phyloP scores from a whole-genome alignment of 2,797 vertebrate species.

The Ceryle rudis region DNA sequence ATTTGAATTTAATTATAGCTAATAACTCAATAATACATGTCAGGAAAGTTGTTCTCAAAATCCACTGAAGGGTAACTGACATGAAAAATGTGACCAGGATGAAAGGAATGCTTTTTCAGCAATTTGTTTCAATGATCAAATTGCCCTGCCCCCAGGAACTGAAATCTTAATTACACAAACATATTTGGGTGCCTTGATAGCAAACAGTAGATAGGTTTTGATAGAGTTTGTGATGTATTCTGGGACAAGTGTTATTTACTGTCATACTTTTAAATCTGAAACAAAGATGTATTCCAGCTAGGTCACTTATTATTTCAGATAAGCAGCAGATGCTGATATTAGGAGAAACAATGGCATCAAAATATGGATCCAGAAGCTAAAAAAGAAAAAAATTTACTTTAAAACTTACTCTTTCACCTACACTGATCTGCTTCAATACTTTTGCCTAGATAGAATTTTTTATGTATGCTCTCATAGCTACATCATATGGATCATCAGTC shows the following conservation, averaged over 20 bases:
- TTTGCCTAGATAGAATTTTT: background rate
- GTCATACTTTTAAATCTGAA: background rate
- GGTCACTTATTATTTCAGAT: background rate
- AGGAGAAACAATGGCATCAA: background rate
- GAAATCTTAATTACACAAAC: background rate
- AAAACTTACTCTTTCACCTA: background rate
- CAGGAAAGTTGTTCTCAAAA: background rate
- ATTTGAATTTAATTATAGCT: background rate
- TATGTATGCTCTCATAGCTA: background rate
- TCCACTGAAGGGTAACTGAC: background rate
- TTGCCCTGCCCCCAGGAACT: background rate
- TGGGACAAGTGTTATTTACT: background rate
- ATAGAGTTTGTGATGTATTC: background rate
- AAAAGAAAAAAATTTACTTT: background rate
- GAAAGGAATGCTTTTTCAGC: background rate
- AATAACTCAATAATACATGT: background rate
- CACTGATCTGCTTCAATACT: background rate
- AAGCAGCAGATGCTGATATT: background rate
- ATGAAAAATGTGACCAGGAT: background rate
- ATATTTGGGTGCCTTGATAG: background rate
- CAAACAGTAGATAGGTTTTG: background rate
- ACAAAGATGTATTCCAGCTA: background rate
- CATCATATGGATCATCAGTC: background rate
- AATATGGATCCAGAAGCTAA: background rate
- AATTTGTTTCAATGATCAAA: background rate